Evolutionary conservation across 2,888 invertebrate genomes (phyloP).

Genomic region (Boloria selene): DNA sequence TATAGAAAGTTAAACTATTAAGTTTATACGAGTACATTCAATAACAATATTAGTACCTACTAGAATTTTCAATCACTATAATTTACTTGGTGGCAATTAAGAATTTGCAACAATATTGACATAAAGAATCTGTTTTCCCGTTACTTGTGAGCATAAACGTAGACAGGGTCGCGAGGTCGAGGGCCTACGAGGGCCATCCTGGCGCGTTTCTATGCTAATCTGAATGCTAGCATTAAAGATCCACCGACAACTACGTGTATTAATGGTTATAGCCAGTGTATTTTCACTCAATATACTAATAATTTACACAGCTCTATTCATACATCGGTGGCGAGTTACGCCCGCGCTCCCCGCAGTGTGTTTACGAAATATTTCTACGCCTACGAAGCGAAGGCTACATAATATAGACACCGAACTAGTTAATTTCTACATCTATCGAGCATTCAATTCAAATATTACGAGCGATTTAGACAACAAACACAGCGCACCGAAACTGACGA

Average conservation of each 20-base stretch:
- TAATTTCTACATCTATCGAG: slow-evolving; percentile 77
- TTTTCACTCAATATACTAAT: slow-evolving; percentile 62
- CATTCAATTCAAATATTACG: slow-evolving; percentile 82
- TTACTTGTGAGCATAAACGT: slow-evolving; percentile 72
- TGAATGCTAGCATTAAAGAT: slow-evolving; percentile 69
- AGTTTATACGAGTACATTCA: too few relatives aligned
- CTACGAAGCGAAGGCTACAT: slow-evolving; percentile 63
- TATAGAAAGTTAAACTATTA: background rate
- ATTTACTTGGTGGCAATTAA: background rate
- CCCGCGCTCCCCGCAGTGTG: slow-evolving; percentile 65
- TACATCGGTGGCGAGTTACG: slow-evolving; percentile 53
- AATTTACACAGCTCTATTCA: slow-evolving; percentile 56
- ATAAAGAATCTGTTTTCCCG: slow-evolving; percentile 72
- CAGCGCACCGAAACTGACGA: slow-evolving; percentile 73
- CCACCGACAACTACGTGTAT: slow-evolving; percentile 63
- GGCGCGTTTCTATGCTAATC: slow-evolving; percentile 79
- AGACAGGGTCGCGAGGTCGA: slow-evolving; percentile 78
- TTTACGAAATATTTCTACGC: slow-evolving; percentile 72
- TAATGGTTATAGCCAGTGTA: slow-evolving; percentile 71
- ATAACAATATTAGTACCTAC: background rate
- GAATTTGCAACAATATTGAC: slow-evolving; percentile 14
- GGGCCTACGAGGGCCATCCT: slow-evolving; percentile 69
- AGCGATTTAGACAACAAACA: slow-evolving; percentile 80
- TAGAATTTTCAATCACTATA: background rate
- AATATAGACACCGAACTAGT: slow-evolving; percentile 71